A percentile compares a stretch with the other conserved stretches of the same genome.
Evolutionary conservation across 2,888 invertebrate genomes (phyloP).

Genomic region (Volucella bombylans): DNA sequence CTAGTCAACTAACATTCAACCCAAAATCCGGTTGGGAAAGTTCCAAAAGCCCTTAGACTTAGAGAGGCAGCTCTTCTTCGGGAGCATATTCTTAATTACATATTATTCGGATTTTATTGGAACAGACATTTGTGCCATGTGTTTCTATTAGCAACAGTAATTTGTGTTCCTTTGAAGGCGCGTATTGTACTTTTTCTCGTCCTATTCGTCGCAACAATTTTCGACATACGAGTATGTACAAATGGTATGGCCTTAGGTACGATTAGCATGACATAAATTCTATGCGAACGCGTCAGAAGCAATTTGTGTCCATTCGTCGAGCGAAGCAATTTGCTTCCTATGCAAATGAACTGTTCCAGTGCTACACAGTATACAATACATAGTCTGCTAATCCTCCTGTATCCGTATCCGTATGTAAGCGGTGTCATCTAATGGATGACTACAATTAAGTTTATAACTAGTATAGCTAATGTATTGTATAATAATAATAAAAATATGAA

Average conservation of each 20-base stretch:
- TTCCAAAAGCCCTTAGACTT: background rate
- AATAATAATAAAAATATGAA: conserved; percentile 48
- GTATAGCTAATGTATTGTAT: conserved; percentile 4
- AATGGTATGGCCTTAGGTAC: conserved; percentile 18
- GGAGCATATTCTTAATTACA: background rate
- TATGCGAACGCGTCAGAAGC: conserved; percentile 5
- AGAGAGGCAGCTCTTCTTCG: no score
- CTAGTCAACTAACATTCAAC: background rate
- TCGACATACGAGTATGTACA: background rate
- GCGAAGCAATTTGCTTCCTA: conserved; percentile 23
- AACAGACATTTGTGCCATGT: conserved; percentile 6
- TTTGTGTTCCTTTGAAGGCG: conserved; percentile 24
- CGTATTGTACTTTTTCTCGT: background rate
- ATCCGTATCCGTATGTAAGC: background rate
- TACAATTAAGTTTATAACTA: conserved; percentile 10
- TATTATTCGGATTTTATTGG: conserved; percentile 23
- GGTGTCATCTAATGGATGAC: conserved; percentile 31
- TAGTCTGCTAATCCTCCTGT: no score
- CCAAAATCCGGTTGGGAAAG: no score
- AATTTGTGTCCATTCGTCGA: conserved; percentile 34
- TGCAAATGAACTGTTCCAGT: conserved; percentile 26
- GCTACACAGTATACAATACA: no score
- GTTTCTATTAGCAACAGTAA: conserved; percentile 36
- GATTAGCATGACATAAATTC: conserved; percentile 43
- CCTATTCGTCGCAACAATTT: background rate